A percentile compares a stretch with the other conserved stretches of the same genome.
Conservation (phyloP, 1,140 invertebrate genomes). For the Heterodera carotae region DNA sequence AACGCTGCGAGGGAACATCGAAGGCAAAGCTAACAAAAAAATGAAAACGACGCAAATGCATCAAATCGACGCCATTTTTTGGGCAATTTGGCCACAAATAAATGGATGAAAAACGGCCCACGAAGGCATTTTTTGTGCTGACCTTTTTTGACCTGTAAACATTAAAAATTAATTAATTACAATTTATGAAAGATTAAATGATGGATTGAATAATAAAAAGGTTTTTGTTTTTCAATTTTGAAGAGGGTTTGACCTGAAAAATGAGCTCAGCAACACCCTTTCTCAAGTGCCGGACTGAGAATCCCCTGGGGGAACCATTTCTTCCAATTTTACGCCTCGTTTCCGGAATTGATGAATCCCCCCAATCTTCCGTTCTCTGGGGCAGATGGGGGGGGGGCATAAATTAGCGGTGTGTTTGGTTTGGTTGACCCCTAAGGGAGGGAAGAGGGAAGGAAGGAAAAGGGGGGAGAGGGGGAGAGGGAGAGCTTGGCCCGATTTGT, state of each 20-base stretch:
- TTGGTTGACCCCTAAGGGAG: not conserved
- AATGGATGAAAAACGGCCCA: too few relatives aligned
- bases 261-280: not conserved
- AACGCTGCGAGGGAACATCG: not conserved
- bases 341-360: conserved; percentile 5
- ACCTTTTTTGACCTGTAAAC: not conserved
- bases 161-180: not conserved
- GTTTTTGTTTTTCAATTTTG: not conserved
- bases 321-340: not conserved
- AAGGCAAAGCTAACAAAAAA: not conserved
- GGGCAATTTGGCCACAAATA: too few relatives aligned
- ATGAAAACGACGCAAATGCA: not conserved
- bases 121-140: not conserved
- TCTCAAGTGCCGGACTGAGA: not conserved
- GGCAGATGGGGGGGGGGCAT: conserved; percentile 1
- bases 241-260: not conserved
- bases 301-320: not conserved
- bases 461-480: too few relatives aligned
- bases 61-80: not conserved
- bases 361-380: conserved; percentile 4
- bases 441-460: not conserved
- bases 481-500: not conserved
- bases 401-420: not conserved
- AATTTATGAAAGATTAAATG: not conserved
- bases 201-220: too few relatives aligned